Evolutionary conservation across 2,113 vertebrate genomes (phyloP).

Genomic region (Microcebus jonahi): DNA sequence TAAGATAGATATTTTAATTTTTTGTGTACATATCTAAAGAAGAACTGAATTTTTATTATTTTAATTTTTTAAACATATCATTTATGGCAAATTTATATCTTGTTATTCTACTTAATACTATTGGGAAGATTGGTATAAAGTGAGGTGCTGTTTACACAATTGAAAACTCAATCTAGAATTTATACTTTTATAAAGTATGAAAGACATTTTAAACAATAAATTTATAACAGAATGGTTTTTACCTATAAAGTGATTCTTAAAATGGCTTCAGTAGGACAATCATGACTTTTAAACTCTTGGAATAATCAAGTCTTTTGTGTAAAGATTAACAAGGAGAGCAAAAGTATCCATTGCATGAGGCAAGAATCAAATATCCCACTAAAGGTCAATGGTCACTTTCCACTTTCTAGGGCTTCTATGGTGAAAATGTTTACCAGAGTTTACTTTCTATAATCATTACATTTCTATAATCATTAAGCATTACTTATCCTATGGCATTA

Average conservation of each 20-base stretch:
- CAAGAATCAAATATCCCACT: neutral
- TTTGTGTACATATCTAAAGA: neutral
- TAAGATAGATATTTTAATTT: neutral
- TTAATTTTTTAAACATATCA: neutral
- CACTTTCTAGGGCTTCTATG: neutral
- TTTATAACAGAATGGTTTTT: neutral
- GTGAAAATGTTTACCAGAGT: neutral
- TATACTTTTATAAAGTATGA: neutral
- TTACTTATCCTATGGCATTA: neutral
- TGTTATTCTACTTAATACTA: neutral
- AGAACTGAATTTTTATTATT: neutral
- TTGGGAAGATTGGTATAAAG: neutral
- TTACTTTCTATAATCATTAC: neutral
- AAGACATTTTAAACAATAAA: neutral
- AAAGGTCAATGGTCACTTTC: neutral
- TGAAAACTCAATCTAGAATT: neutral
- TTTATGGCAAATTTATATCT: neutral
- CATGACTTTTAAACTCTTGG: neutral
- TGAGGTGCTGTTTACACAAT: neutral
- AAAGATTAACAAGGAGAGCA: neutral
- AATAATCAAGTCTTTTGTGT: neutral
- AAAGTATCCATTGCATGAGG: neutral
- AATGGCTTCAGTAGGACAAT: neutral
- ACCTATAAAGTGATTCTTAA: neutral
- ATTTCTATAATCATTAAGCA: neutral